Percentiles rank a stretch among this genome's conserved stretches.
Evolutionary conservation across 2,888 invertebrate species (phyloP).

Genomic region (Caenorhabditis panamensis): DNA sequence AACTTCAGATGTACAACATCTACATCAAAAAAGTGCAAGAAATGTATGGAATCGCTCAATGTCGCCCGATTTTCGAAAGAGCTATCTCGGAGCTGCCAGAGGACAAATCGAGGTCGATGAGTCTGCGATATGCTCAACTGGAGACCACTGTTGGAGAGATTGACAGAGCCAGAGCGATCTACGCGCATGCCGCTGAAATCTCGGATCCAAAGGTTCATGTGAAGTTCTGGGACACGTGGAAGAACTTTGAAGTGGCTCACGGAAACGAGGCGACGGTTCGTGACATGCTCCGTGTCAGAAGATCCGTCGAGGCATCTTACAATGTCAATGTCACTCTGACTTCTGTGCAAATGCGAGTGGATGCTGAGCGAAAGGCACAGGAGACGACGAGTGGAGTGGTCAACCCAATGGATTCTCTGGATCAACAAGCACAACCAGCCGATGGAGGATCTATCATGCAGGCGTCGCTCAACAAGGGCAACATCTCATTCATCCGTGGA

Average conservation of each 20-base stretch:
- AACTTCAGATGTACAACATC: slow-evolving; percentile 92
- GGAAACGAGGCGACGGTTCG: slow-evolving; percentile 99
- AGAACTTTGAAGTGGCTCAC: slow-evolving; percentile 98
- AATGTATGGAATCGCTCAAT: slow-evolving; percentile 96
- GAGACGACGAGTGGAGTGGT: slow-evolving; percentile 48
- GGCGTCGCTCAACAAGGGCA: slow-evolving; percentile 62
- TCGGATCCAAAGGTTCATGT: slow-evolving; percentile 95
- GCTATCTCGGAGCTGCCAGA: slow-evolving; percentile 95
- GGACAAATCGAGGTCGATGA: slow-evolving; percentile 94
- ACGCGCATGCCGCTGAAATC: slow-evolving; percentile 98
- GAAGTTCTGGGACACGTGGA: slow-evolving; percentile 99
- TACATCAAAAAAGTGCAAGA: slow-evolving; percentile 98
- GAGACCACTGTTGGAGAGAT: slow-evolving; percentile 98
- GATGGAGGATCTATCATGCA: slow-evolving; percentile 50
- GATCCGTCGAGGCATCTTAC: slow-evolving; percentile 89
- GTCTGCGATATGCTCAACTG: slow-evolving; percentile 95
- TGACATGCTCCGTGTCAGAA: slow-evolving; percentile 86
- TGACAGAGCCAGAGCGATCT: slow-evolving; percentile 96
- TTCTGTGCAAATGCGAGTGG: slow-evolving; percentile 94
- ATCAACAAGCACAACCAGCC: slow-evolving; percentile 33
- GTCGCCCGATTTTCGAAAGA: slow-evolving; percentile 96
- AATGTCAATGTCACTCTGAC: slow-evolving; percentile 99
- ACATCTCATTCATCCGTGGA: slow-evolving; percentile 86
- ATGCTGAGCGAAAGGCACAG: slow-evolving; percentile 61
- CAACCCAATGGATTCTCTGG: slow-evolving; percentile 57